Evolutionary conservation across 2,797 vertebrate species (phyloP), one percentile per base, ranked within the genome.

Genomic region (Melanotaenia nigrans): DNA sequence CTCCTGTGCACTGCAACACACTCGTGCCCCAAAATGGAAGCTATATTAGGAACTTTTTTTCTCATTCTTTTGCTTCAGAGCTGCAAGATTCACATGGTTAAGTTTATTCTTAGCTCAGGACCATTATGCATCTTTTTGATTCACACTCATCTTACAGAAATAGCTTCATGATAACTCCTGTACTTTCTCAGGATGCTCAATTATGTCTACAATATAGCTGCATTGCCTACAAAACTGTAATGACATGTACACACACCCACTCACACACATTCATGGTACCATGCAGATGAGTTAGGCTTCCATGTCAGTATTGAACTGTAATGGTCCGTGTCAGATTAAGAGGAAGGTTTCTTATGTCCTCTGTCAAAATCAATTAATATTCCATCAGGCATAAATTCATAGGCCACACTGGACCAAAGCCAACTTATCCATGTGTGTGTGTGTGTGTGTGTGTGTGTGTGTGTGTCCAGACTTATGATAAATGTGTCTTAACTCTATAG

Each of bases 311-410:
- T 81, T 83, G 81, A 91, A 90, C 86, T 74, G 77, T 93, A 93
- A 93, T 91, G 92, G 89, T 66, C 89, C 84, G 63, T 90, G 89
- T 90, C 90, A 91, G 91, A 92, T 92, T 92, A 93, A 89, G 81
- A 84, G 79, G 80, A 90, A 87, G 87, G 82, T 49, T 69, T 89
- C 92, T 92, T 90, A 92, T 94, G 91, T 92, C 88, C 84, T 87
- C 86, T 65, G 89, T 94, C 92, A 94, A 92, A 92, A 82, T 91
- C 92, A 92, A 94, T 94, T 94, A 93, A 94, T 92, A 92, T 92
- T 92, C 91, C 85, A 89, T 88, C 92, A 89, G 87, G 81, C 82
- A 81, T 82, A 74, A 88, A 88, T 91, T 91, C 81, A 87, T 89
- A 80, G 85, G 83, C 88, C 82, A 88, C 74, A 62, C 81, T 90